Conservation (phyloP, 2,113 vertebrate genomes). For the Sylvietta virens region DNA sequence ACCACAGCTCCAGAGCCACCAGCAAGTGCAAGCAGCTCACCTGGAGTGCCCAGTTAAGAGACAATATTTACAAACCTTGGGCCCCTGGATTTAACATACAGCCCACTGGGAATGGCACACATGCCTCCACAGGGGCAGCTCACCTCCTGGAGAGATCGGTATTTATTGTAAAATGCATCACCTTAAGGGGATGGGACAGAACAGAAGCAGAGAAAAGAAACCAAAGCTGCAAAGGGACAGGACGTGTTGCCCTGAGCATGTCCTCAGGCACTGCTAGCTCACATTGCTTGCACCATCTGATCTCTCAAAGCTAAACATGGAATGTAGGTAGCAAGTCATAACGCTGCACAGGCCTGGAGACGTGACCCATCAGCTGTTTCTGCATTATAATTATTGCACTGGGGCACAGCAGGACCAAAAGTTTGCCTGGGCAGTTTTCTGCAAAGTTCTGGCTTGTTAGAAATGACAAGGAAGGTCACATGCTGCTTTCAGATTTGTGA, state of each 20-base stretch:
- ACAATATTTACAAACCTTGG: conserved; percentile 54
- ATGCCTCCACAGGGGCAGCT: background rate
- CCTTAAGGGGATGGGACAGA: background rate
- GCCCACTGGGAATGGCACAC: conserved; percentile 19
- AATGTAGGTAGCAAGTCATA: conserved; percentile 65
- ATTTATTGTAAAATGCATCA: background rate
- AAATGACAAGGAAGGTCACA: background rate
- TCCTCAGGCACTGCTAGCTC: conserved; percentile 36
- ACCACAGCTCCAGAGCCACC: background rate
- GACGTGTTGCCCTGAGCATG: background rate
- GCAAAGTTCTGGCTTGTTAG: background rate
- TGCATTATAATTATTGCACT: conserved; percentile 40
- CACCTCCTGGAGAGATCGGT: background rate
- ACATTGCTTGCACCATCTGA: conserved; percentile 55
- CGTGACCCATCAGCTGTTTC: conserved; percentile 51
- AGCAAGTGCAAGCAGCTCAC: background rate
- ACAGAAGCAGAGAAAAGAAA: background rate
- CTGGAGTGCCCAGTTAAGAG: background rate
- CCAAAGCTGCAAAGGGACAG: background rate
- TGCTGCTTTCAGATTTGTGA: background rate
- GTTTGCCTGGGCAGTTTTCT: conserved; percentile 7
- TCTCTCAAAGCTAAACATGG: conserved; percentile 51
- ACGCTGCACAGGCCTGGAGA: conserved; percentile 1
- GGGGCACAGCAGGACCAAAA: conserved; percentile 22
- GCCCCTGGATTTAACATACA: background rate